Evolutionary conservation across 2,113 vertebrate species (phyloP).

Genomic region (Odontesthes bonariensis): DNA sequence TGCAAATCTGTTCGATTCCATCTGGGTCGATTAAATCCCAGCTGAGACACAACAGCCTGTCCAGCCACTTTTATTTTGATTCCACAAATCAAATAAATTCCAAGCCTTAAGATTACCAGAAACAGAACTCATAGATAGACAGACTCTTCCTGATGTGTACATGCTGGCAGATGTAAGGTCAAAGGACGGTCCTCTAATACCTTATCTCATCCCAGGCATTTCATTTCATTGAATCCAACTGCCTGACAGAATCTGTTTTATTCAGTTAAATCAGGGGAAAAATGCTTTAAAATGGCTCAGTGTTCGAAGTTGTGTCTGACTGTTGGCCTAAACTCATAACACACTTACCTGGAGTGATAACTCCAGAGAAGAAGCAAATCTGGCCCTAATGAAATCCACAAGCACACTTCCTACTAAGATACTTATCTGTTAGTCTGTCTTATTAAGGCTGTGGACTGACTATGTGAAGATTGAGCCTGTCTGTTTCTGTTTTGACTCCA

Average conservation of each 20-base stretch:
- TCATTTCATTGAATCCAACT: constrained; percentile 28
- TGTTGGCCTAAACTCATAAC: neutral
- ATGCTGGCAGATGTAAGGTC: constrained; percentile 52
- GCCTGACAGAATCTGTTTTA: constrained; percentile 19
- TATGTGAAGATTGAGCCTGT: constrained; percentile 9
- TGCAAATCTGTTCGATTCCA: constrained; percentile 68
- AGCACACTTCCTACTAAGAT: neutral
- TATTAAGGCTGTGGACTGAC: neutral
- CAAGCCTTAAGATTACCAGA: constrained; percentile 68
- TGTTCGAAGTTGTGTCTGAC: neutral
- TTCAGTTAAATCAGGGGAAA: constrained; percentile 13
- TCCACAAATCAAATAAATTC: constrained; percentile 71
- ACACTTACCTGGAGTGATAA: neutral
- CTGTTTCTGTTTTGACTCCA: constrained; percentile 2
- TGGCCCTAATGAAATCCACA: neutral
- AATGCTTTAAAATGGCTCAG: neutral
- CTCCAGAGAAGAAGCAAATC: neutral
- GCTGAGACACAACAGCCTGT: constrained; percentile 59
- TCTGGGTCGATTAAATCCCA: constrained; percentile 67
- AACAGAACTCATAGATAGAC: constrained; percentile 60
- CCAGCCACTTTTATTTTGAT: constrained; percentile 70
- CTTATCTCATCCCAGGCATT: constrained; percentile 29
- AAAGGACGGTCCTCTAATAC: constrained; percentile 35
- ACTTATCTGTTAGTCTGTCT: neutral
- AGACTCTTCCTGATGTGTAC: constrained; percentile 44